Evolutionary conservation across 1,140 invertebrate species (phyloP).

Genomic region (Ceratitis capitata): DNA sequence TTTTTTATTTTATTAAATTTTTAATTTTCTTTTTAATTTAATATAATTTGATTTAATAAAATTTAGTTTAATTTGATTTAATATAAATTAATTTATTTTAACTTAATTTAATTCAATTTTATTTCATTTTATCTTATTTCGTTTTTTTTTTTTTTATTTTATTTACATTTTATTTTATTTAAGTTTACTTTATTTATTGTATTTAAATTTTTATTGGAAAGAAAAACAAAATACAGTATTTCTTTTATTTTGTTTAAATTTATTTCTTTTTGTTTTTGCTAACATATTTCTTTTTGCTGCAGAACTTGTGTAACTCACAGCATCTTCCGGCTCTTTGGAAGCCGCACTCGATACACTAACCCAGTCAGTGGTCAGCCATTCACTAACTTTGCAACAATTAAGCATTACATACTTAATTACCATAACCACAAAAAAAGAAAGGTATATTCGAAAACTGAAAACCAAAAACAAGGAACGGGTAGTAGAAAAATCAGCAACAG

Average conservation of each 20-base stretch:
- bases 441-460: neutral
- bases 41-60: no score
- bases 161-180: neutral
- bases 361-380: slow-evolving; percentile 5
- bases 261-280: neutral
- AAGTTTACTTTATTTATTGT: no score
- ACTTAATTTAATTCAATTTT: no score
- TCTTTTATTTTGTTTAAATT: neutral
- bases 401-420: slow-evolving; percentile 24
- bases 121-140: no score
- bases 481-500: neutral
- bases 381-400: neutral
- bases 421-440: slow-evolving; percentile 17
- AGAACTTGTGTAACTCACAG: slow-evolving; percentile 21
- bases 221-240: no score
- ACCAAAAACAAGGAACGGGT: neutral
- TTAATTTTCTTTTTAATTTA: no score
- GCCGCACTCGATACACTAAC: neutral
- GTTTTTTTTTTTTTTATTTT: neutral
- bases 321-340: slow-evolving; percentile 1
- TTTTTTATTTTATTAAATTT: no score
- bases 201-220: no score
- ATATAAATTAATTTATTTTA: no score
- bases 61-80: no score
- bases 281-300: neutral